A percentile compares a stretch with the other conserved stretches of the same genome.
These are phyloP conservation scores for Sitta carolinensis DNA, from an alignment of 2,797 vertebrate genomes.

Conservation along the genomic window DNA sequence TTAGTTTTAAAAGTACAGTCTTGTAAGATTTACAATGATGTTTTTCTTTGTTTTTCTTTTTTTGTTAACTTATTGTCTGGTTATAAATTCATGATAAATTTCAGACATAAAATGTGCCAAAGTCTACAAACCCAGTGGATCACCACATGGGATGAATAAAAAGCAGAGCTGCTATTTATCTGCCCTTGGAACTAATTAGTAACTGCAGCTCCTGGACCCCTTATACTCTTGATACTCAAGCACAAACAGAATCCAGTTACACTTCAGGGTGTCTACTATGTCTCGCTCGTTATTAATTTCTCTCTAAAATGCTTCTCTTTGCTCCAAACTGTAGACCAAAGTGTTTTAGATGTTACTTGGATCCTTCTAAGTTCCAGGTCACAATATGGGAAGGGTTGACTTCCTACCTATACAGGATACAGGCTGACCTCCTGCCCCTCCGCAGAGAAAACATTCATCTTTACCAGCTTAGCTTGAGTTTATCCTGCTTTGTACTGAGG, in stretches of 20 bases:
- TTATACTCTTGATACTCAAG: not conserved
- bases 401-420: not conserved
- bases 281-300: not conserved
- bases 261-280: not conserved
- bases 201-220: not conserved
- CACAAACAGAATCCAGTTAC: not conserved
- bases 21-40: not conserved
- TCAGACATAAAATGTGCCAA: constrained; percentile 34
- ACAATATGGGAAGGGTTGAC: not conserved
- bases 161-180: constrained; percentile 36
- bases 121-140: constrained; percentile 38
- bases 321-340: not conserved
- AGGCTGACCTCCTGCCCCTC: not conserved
- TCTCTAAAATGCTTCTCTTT: not conserved
- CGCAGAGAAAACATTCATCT: not conserved
- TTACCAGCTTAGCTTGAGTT: not conserved
- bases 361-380: not conserved
- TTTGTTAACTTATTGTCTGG: constrained; percentile 30
- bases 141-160: constrained; percentile 49
- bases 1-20: not conserved
- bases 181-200: constrained; percentile 59
- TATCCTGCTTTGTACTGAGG: not conserved
- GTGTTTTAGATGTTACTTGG: not conserved
- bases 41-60: not conserved
- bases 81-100: constrained; percentile 55